These are phyloP conservation scores for Leucoptera coffeella DNA, from an alignment of 2,888 invertebrate species.

Conservation along the genomic window DNA sequence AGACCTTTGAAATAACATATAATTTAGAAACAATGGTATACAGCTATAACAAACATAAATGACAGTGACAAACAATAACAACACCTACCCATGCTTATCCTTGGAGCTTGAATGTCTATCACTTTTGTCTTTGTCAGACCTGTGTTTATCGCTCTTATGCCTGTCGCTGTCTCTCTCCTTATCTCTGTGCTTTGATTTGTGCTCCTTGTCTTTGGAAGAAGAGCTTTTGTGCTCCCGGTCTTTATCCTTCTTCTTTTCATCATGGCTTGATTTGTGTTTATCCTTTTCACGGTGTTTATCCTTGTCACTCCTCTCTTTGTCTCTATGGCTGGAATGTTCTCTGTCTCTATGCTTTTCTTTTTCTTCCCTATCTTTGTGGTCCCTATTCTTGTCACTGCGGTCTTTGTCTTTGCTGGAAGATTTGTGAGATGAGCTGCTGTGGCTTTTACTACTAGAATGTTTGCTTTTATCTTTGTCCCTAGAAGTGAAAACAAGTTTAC, in stretches of 20 bases:
- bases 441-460: conserved; percentile 48
- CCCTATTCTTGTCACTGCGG: conserved; percentile 18
- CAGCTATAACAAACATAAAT: neutral
- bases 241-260: conserved; percentile 17
- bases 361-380: conserved; percentile 11
- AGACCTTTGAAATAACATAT: conserved; percentile 24
- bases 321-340: conserved; percentile 16
- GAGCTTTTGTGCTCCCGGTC: conserved; percentile 19
- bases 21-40: conserved; percentile 6
- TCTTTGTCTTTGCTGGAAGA: conserved; percentile 43
- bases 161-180: conserved; percentile 30
- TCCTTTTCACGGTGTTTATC: conserved; percentile 16
- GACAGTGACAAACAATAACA: neutral
- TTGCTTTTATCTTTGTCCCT: conserved; percentile 50
- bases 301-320: conserved; percentile 16
- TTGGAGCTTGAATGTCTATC: conserved; percentile 45
- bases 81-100: conserved; percentile 52
- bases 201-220: conserved; percentile 33
- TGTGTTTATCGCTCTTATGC: conserved; percentile 32
- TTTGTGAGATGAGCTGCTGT: conserved; percentile 46
- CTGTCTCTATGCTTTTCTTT: conserved; percentile 14
- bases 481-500: conserved; percentile 8
- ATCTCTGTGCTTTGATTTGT: conserved; percentile 25
- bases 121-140: conserved; percentile 31
- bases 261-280: conserved; percentile 12